Percentiles rank a stretch among this genome's conserved stretches.
phyloP scores from a whole-genome alignment of 2,113 vertebrate species.

The Willisornis vidua region DNA sequence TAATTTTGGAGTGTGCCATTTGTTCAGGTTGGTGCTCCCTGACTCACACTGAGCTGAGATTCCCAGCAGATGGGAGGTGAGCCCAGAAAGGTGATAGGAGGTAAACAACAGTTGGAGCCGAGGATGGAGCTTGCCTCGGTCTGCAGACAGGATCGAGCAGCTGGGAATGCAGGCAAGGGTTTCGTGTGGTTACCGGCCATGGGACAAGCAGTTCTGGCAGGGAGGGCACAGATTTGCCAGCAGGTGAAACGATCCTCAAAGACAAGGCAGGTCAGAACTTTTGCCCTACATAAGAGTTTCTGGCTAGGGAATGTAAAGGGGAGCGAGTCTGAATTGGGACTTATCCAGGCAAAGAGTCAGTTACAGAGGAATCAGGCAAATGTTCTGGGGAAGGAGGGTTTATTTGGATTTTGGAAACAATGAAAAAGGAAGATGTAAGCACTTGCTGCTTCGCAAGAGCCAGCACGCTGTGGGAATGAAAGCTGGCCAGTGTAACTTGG shows the following conservation, averaged over 20 bases:
- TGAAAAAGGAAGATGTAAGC: not conserved
- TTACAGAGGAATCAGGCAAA: not conserved
- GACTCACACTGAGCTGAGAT: not conserved
- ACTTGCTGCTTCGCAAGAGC: not conserved
- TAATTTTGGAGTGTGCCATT: not conserved
- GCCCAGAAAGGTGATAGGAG: not conserved
- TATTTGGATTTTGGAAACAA: not conserved
- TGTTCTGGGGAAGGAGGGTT: not conserved
- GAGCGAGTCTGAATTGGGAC: not conserved
- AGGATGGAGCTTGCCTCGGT: slow-evolving; percentile 1
- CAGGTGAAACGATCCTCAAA: slow-evolving; percentile 1
- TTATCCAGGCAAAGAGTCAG: not conserved
- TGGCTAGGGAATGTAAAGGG: not conserved
- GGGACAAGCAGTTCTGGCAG: slow-evolving; percentile 44
- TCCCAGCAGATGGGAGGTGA: slow-evolving; percentile 5
- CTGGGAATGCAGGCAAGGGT: slow-evolving; percentile 36
- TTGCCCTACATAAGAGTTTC: not conserved
- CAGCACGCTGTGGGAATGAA: not conserved
- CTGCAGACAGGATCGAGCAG: slow-evolving; percentile 46
- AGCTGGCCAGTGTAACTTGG: slow-evolving; percentile 14
- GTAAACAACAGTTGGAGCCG: not conserved
- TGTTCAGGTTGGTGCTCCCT: not conserved
- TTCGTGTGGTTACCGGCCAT: not conserved
- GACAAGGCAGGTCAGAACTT: slow-evolving; percentile 17
- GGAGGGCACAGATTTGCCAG: not conserved